These are phyloP conservation scores for Arothron firmamentum DNA, from an alignment of 2,113 vertebrate species.

Conservation along the genomic window DNA sequence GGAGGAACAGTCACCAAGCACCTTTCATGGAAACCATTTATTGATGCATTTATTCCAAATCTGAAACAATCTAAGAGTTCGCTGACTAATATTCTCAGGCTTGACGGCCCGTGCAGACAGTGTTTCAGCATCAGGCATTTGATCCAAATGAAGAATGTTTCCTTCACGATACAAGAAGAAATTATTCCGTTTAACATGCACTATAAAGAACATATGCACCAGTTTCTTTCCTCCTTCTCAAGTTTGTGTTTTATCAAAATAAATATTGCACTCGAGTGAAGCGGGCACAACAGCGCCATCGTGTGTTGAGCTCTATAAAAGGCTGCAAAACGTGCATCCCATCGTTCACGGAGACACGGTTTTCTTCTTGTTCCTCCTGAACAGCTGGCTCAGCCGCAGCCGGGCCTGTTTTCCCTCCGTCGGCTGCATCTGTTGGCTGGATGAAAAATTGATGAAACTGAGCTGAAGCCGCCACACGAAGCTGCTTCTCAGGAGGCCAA, in stretches of 20 bases:
- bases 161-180: background rate
- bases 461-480: conserved; percentile 1
- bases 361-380: conserved; percentile 58
- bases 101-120: background rate
- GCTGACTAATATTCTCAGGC: background rate
- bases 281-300: too few species aligned
- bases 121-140: background rate
- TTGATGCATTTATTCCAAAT: background rate
- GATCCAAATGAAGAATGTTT: background rate
- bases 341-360: background rate
- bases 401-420: conserved; percentile 43
- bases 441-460: conserved; percentile 43
- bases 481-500: background rate
- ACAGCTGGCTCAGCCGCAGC: conserved; percentile 52
- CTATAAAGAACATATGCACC: too few species aligned
- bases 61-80: background rate
- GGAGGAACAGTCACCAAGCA: too few species aligned
- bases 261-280: too few species aligned
- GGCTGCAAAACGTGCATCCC: conserved; percentile 11
- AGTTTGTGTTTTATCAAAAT: too few species aligned
- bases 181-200: too few species aligned
- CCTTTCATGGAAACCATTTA: background rate
- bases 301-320: background rate
- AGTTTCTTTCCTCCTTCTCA: too few species aligned
- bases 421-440: conserved; percentile 53